Conservation (phyloP, 2,888 invertebrate species). For the Cephus pygmeus region DNA sequence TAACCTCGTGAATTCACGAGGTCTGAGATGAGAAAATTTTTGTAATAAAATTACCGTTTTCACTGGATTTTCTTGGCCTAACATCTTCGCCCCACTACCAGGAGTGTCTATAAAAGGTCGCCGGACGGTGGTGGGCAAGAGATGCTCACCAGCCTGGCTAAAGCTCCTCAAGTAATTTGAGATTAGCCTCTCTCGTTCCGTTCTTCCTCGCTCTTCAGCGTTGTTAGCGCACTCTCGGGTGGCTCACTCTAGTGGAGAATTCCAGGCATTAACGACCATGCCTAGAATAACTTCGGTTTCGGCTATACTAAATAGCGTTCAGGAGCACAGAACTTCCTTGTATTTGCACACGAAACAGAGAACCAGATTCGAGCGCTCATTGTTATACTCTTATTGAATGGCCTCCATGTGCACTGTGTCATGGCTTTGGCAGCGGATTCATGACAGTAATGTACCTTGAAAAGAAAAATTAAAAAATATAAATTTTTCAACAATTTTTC, state of each 20-base stretch:
- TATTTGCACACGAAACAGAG: constrained; percentile 4
- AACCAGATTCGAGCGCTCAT: too few species aligned
- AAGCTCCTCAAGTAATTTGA: constrained; percentile 64
- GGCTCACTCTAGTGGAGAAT: constrained; percentile 58
- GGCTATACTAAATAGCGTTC: constrained; percentile 11
- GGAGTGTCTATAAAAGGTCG: constrained; percentile 65
- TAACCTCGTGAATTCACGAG: too few species aligned
- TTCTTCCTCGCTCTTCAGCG: constrained; percentile 30
- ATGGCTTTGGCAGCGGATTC: too few species aligned
- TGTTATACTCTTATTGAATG: too few species aligned
- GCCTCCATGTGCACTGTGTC: too few species aligned
- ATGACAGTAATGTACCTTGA: too few species aligned
- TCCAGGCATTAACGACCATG: constrained; percentile 43
- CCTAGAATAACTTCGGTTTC: constrained; percentile 46
- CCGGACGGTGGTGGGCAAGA: constrained; percentile 57
- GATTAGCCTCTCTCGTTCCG: constrained; percentile 57
- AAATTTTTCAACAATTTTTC: too few species aligned
- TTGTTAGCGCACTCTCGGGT: constrained; percentile 29
- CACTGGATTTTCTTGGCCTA: constrained; percentile 50
- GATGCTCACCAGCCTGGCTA: constrained; percentile 50
- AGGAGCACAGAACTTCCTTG: constrained; percentile 19
- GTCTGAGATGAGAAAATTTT: background rate
- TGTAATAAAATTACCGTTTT: constrained; percentile 36
- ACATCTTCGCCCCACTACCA: constrained; percentile 54
- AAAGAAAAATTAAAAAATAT: too few species aligned